A percentile compares a stretch with the other conserved stretches of the same genome.
These are phyloP conservation scores for Amphiprion clarkii DNA, from an alignment of 2,797 vertebrate species.

Conservation along the genomic window DNA sequence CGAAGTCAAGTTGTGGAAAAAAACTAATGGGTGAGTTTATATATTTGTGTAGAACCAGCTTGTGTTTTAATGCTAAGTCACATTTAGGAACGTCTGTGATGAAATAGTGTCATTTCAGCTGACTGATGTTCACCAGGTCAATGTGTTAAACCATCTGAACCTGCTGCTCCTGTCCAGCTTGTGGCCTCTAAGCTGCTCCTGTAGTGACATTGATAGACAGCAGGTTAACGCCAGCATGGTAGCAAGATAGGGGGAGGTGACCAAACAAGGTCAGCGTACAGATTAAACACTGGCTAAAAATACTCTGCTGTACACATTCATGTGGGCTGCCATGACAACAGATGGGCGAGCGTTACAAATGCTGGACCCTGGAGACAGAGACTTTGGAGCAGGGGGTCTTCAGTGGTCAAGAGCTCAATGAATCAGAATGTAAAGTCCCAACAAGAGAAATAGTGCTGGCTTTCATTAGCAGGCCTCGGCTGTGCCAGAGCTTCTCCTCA, in stretches of 20 bases:
- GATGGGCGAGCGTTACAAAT: slow-evolving; percentile 72
- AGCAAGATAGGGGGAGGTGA: slow-evolving; percentile 64
- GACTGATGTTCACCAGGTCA: slow-evolving; percentile 41
- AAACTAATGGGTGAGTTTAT: background rate
- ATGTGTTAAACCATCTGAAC: slow-evolving; percentile 52
- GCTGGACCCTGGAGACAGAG: slow-evolving; percentile 57
- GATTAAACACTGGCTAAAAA: slow-evolving; percentile 84
- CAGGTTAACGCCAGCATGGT: slow-evolving; percentile 64
- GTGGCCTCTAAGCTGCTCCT: slow-evolving; percentile 59
- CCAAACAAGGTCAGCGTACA: slow-evolving; percentile 81
- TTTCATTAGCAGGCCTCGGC: slow-evolving; percentile 72
- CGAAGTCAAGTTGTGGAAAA: too few species aligned
- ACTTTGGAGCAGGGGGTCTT: slow-evolving; percentile 46
- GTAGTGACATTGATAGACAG: slow-evolving; percentile 52
- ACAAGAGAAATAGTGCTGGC: slow-evolving; percentile 68
- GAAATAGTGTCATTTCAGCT: background rate
- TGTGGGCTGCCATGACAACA: slow-evolving; percentile 80
- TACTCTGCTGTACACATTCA: slow-evolving; percentile 73
- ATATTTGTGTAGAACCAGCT: background rate
- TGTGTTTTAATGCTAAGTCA: slow-evolving; percentile 1
- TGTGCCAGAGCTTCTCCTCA: slow-evolving; percentile 54
- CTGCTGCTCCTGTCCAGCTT: slow-evolving; percentile 52
- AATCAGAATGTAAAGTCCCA: slow-evolving; percentile 66
- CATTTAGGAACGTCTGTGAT: background rate
- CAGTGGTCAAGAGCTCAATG: slow-evolving; percentile 74